These are phyloP conservation scores for Neotoxoptera formosana DNA, from an alignment of 1,140 invertebrate genomes.

Conservation along the genomic window DNA sequence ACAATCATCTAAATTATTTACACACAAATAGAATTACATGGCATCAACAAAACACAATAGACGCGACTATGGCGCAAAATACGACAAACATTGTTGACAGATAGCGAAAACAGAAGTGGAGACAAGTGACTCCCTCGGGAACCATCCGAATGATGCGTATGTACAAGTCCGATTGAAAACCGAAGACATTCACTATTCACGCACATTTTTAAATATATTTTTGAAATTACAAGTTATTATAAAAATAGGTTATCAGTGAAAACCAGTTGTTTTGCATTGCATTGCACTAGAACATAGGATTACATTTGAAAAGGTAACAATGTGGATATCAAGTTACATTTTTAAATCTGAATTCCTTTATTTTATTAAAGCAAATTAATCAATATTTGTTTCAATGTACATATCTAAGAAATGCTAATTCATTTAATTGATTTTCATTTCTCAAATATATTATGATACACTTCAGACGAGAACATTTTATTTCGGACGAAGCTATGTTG, in stretches of 20 bases:
- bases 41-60: too few relatives aligned
- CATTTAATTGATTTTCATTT: too few relatives aligned
- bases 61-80: too few relatives aligned
- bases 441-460: neutral
- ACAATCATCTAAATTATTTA: too few relatives aligned
- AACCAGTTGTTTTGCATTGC: neutral
- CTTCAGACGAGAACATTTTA: neutral
- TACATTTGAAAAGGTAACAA: neutral
- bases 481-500: neutral
- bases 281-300: neutral
- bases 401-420: neutral
- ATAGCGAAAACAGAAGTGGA: too few relatives aligned
- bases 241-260: neutral
- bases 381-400: neutral
- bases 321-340: neutral
- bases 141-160: too few relatives aligned
- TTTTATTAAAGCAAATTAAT: neutral
- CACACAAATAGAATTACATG: too few relatives aligned
- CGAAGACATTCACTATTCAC: too few relatives aligned
- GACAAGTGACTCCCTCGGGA: too few relatives aligned
- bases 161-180: too few relatives aligned
- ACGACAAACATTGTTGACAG: too few relatives aligned
- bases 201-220: neutral
- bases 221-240: neutral
- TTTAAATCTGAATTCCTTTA: neutral